These are phyloP conservation scores for Sterna hirundo DNA, from an alignment of 2,113 vertebrate genomes.

Conservation along the genomic window DNA sequence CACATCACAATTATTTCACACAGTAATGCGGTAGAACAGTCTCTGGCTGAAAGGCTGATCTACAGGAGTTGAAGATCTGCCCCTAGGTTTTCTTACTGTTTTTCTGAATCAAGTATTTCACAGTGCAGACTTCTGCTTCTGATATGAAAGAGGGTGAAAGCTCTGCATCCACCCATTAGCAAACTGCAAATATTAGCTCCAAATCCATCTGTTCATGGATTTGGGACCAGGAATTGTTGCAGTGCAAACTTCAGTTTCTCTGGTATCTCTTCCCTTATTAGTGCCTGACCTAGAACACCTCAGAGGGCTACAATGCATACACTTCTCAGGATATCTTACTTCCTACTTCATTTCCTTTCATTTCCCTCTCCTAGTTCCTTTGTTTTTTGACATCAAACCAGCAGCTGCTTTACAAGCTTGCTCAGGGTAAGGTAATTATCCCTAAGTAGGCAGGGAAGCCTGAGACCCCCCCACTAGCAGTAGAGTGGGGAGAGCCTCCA, in stretches of 20 bases:
- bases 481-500: not conserved
- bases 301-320: not conserved
- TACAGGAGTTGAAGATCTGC: not conserved
- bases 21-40: not conserved
- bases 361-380: not conserved
- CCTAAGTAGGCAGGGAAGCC: not conserved
- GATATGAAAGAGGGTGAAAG: not conserved
- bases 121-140: not conserved
- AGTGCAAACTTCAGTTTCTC: not conserved
- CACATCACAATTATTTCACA: not conserved
- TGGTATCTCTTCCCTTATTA: not conserved
- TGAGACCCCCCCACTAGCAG: accelerated
- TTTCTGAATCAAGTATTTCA: not conserved
- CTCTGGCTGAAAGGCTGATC: not conserved
- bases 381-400: not conserved
- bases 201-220: not conserved
- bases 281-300: not conserved
- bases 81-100: not conserved
- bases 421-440: not conserved
- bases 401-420: not conserved
- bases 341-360: not conserved
- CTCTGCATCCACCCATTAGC: not conserved
- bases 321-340: not conserved
- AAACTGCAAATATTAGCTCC: not conserved
- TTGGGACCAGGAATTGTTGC: not conserved